A percentile compares a stretch with the other conserved stretches of the same genome.
phyloP scores from a whole-genome alignment of 2,888 invertebrate genomes.

The Campopleginae sp. region DNA sequence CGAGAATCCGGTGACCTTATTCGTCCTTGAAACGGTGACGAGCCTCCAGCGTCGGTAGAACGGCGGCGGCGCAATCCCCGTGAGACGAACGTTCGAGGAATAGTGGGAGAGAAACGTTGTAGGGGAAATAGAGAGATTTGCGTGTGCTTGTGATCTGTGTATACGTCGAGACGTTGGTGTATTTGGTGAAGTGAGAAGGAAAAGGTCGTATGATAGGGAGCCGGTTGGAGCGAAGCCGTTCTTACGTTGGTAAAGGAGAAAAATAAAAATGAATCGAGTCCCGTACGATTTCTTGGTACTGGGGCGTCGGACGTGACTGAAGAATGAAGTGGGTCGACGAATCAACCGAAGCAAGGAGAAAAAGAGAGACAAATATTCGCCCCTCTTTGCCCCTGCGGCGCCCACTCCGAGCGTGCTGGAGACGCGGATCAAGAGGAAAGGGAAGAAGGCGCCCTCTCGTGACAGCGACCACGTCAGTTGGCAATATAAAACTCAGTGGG shows the following conservation, averaged over 20 bases:
- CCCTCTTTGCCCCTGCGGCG: constrained; percentile 18
- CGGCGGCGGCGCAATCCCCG: constrained; percentile 48
- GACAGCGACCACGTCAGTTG: constrained; percentile 73
- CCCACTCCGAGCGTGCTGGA: constrained; percentile 51
- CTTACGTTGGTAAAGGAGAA: neutral
- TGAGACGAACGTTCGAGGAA: neutral
- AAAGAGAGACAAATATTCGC: constrained; percentile 7
- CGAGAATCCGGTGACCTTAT: constrained; percentile 76
- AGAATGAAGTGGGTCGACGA: neutral
- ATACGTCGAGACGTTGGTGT: neutral
- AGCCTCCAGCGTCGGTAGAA: constrained; percentile 72
- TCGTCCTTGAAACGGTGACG: constrained; percentile 79
- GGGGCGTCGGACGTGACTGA: neutral
- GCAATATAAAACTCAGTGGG: constrained; percentile 78
- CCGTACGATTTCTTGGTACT: neutral
- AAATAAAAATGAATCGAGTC: neutral
- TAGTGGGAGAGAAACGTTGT: constrained; percentile 34
- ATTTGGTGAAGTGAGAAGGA: neutral
- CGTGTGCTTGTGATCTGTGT: neutral
- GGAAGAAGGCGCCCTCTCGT: constrained; percentile 73
- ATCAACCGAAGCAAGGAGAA: neutral
- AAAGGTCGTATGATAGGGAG: neutral
- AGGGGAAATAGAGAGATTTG: constrained; percentile 49
- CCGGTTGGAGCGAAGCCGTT: neutral
- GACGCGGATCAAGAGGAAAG: constrained; percentile 74